Evolutionary conservation across 2,797 vertebrate species (phyloP).

Genomic region (Tolypeutes matacus): DNA sequence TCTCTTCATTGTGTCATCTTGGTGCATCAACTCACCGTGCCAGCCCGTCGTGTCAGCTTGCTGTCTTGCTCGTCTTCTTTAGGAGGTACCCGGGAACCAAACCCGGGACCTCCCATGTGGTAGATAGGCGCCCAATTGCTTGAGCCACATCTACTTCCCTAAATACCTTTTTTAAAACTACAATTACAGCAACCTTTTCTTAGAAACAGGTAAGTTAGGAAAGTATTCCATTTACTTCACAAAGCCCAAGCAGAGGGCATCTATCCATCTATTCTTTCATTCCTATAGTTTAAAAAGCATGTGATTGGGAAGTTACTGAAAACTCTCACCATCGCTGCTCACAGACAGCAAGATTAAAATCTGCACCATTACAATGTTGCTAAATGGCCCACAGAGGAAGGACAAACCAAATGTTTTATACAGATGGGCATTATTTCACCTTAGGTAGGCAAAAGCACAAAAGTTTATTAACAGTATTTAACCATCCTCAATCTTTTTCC

Average conservation of each 20-base stretch:
- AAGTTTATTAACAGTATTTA: neutral
- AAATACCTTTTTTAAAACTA: neutral
- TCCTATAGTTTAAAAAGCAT: neutral
- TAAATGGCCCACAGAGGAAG: neutral
- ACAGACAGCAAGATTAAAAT: neutral
- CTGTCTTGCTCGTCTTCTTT: too few relatives aligned
- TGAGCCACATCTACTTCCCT: too few relatives aligned
- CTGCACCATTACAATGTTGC: rapidly evolving
- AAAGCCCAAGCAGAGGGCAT: neutral
- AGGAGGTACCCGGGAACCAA: too few relatives aligned
- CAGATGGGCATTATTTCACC: neutral
- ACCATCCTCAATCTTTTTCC: neutral
- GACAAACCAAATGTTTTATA: neutral
- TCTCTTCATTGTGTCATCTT: too few relatives aligned
- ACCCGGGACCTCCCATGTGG: too few relatives aligned
- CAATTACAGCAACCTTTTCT: neutral
- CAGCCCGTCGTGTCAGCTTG: too few relatives aligned
- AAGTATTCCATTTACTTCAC: neutral
- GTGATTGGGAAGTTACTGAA: neutral
- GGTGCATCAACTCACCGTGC: too few relatives aligned
- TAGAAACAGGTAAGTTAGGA: neutral
- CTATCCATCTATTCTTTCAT: neutral
- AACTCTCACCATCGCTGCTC: rapidly evolving
- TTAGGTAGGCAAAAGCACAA: neutral
- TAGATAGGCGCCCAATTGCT: too few relatives aligned